phyloP scores from a whole-genome alignment of 1,140 invertebrate genomes.

The Cherax quadricarinatus region DNA sequence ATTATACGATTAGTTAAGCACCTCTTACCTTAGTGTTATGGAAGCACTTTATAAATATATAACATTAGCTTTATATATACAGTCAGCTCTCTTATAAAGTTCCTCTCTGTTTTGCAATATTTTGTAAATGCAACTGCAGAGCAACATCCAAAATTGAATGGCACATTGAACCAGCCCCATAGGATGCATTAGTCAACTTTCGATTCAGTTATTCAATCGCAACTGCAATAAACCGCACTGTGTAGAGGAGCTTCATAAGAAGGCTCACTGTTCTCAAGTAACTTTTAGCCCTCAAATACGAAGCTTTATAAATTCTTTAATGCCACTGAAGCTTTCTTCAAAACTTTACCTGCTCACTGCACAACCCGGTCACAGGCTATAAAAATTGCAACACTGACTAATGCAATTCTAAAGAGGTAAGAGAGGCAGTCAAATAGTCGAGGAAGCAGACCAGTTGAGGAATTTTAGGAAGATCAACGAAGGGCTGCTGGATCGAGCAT shows the following conservation, averaged over 20 bases:
- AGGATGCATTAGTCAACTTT: too few species aligned
- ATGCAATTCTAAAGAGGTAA: slow-evolving; percentile 55
- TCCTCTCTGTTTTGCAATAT: too few species aligned
- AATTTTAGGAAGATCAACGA: slow-evolving; percentile 5
- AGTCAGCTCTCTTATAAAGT: too few species aligned
- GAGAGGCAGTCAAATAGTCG: slow-evolving; percentile 44
- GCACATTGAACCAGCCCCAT: too few species aligned
- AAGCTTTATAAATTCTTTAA: neutral
- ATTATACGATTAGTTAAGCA: neutral
- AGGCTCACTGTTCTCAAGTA: neutral
- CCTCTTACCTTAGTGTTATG: neutral
- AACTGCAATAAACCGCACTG: too few species aligned
- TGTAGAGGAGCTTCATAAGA: too few species aligned
- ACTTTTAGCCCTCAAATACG: neutral
- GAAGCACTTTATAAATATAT: neutral
- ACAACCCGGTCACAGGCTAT: slow-evolving; percentile 11
- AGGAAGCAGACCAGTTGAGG: slow-evolving; percentile 23
- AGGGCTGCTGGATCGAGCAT: neutral
- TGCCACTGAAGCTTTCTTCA: neutral
- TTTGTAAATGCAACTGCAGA: too few species aligned
- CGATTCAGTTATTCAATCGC: too few species aligned
- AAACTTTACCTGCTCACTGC: slow-evolving; percentile 31
- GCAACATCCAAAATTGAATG: too few species aligned
- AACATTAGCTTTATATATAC: neutral
- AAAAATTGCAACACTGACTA: slow-evolving; percentile 52